Evolutionary conservation across 2,797 vertebrate species (phyloP).

Genomic region (Sebastolobus alascanus): DNA sequence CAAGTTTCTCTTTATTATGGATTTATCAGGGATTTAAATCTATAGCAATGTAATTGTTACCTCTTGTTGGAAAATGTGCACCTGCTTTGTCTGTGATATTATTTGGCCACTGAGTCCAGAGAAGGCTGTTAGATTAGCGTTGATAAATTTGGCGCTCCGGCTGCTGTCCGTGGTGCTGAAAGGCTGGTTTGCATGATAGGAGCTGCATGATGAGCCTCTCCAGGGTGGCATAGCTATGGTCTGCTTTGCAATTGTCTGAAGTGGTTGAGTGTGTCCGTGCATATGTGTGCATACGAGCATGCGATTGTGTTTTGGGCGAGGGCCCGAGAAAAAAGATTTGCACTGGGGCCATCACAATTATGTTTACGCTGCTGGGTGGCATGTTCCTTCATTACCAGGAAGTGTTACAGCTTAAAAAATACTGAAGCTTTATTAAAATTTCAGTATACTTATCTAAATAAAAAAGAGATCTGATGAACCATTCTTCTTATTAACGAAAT

Average conservation of each 20-base stretch:
- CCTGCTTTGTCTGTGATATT: too few relatives aligned
- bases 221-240: neutral
- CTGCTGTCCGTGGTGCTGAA: neutral
- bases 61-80: neutral
- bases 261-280: too few relatives aligned
- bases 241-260: neutral
- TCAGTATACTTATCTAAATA: too few relatives aligned
- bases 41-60: neutral
- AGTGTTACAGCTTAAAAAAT: neutral
- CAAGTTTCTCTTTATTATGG: neutral
- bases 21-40: neutral
- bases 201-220: neutral
- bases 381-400: neutral
- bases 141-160: neutral
- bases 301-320: too few relatives aligned
- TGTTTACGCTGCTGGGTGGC: neutral
- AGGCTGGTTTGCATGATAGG: neutral
- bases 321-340: too few relatives aligned
- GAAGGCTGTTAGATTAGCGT: neutral
- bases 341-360: too few relatives aligned
- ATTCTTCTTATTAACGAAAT: neutral
- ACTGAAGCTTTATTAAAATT: too few relatives aligned
- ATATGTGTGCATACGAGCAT: too few relatives aligned
- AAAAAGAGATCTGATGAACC: neutral
- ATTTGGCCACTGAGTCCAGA: neutral